A percentile compares a stretch with the other conserved stretches of the same genome.
Evolutionary conservation across 1,140 invertebrate species (phyloP).

Genomic region (Pogonognathellus flavescens): DNA sequence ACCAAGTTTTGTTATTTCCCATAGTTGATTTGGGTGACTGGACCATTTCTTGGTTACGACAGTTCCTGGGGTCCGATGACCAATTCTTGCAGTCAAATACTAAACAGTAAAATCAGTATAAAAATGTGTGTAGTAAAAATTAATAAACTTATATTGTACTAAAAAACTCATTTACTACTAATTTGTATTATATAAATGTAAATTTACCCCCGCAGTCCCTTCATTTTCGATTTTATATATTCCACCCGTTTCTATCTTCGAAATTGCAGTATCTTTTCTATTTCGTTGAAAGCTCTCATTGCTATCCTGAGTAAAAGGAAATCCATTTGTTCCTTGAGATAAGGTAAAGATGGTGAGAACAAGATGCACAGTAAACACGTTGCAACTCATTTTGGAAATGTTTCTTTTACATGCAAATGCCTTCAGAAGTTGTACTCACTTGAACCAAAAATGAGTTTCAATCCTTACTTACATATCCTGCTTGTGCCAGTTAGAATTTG

Average conservation of each 20-base stretch:
- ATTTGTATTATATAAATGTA: not conserved
- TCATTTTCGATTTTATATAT: conserved; percentile 52
- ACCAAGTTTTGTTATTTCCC: conserved; percentile 55
- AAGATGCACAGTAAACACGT: too few species aligned
- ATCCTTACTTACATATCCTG: too few species aligned
- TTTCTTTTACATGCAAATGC: too few species aligned
- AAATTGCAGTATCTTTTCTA: not conserved
- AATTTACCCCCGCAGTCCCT: conserved; percentile 18
- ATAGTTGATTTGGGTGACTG: conserved; percentile 34
- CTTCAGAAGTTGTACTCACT: too few species aligned
- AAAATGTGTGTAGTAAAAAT: too few species aligned
- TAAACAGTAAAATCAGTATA: not conserved
- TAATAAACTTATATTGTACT: not conserved
- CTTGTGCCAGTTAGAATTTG: too few species aligned
- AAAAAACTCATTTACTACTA: not conserved
- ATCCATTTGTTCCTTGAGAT: not conserved
- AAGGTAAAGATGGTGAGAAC: not conserved
- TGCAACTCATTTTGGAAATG: too few species aligned
- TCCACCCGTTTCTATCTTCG: not conserved
- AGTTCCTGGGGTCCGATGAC: not conserved
- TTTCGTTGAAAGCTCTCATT: not conserved
- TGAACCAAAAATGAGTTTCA: too few species aligned
- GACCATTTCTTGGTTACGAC: not conserved
- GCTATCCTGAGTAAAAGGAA: not conserved
- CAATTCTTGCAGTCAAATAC: conserved; percentile 32